phyloP scores from a whole-genome alignment of 1,140 invertebrate species.

The Drosophila ironensis region DNA sequence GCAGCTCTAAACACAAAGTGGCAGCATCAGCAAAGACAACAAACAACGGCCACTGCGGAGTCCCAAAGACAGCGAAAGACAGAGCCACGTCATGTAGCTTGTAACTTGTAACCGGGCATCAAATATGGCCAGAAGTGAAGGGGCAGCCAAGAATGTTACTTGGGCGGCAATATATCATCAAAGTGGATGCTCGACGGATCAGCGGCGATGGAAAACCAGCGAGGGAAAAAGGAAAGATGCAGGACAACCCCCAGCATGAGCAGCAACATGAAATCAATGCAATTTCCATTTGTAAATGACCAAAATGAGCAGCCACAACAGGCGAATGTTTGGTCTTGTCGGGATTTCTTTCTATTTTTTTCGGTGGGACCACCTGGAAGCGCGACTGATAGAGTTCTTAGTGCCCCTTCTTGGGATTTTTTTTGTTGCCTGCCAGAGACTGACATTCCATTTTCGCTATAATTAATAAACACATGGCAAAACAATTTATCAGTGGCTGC shows the following conservation, averaged over 20 bases:
- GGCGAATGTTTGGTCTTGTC: slow-evolving; percentile 33
- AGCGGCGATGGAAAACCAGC: neutral
- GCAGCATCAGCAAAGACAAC: slow-evolving; percentile 42
- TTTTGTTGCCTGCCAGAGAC: slow-evolving; percentile 9
- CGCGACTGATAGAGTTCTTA: slow-evolving; percentile 41
- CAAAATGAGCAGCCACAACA: slow-evolving; percentile 56
- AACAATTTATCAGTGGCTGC: slow-evolving; percentile 68
- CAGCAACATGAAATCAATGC: slow-evolving; percentile 68
- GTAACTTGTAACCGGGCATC: slow-evolving; percentile 65
- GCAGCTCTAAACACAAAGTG: slow-evolving; percentile 61
- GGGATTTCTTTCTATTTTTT: slow-evolving; percentile 11
- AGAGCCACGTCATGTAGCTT: slow-evolving; percentile 71
- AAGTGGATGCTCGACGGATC: slow-evolving; percentile 55
- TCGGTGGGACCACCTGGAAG: slow-evolving; percentile 64
- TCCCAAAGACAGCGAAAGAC: too few species aligned
- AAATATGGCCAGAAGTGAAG: slow-evolving; percentile 58
- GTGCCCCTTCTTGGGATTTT: neutral
- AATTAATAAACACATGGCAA: slow-evolving; percentile 79
- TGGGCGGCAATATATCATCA: slow-evolving; percentile 76
- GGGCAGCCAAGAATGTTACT: slow-evolving; percentile 23
- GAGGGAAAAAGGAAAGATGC: slow-evolving; percentile 2
- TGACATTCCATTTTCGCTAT: slow-evolving; percentile 70
- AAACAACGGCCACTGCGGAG: slow-evolving; percentile 34
- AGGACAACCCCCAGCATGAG: slow-evolving; percentile 12
- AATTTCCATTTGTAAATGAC: slow-evolving; percentile 81